Percentiles rank a stretch among this genome's conserved stretches.
These are phyloP conservation scores for Cichlasoma orientale DNA, from an alignment of 2,797 vertebrate genomes.

Conservation along the genomic window DNA sequence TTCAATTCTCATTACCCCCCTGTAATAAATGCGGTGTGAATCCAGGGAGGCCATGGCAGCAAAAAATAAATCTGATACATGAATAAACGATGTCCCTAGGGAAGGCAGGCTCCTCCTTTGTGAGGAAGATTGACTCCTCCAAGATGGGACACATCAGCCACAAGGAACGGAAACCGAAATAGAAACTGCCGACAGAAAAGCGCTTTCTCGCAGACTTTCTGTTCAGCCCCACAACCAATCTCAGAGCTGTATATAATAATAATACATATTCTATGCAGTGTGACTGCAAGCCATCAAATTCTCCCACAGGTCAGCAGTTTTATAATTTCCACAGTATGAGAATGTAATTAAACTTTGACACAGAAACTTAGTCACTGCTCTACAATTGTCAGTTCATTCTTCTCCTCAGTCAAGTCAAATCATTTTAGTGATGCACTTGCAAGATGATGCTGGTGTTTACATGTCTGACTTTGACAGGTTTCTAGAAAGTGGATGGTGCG, in stretches of 20 bases:
- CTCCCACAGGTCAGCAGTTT: constrained; percentile 72
- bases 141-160: constrained; percentile 81
- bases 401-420: constrained; percentile 6
- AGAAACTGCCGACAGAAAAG: constrained; percentile 66
- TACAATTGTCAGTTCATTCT: constrained; percentile 30
- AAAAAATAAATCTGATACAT: constrained; percentile 85
- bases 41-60: constrained; percentile 78
- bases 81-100: constrained; percentile 81
- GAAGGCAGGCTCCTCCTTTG: constrained; percentile 78
- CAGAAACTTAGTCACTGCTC: constrained; percentile 53
- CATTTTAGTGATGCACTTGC: constrained; percentile 28
- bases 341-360: constrained; percentile 73
- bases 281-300: constrained; percentile 71
- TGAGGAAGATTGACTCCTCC: constrained; percentile 83
- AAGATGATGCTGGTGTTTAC: constrained; percentile 41
- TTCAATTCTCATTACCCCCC: constrained; percentile 82
- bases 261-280: constrained; percentile 74
- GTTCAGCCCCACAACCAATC: constrained; percentile 62
- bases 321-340: constrained; percentile 64
- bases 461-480: constrained; percentile 35
- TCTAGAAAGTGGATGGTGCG: constrained; percentile 26
- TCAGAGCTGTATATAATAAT: constrained; percentile 70
- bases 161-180: constrained; percentile 77
- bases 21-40: constrained; percentile 82
- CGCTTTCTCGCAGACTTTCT: constrained; percentile 64